phyloP scores from a whole-genome alignment of 2,797 vertebrate genomes.

The Notoglanidium macrostoma region DNA sequence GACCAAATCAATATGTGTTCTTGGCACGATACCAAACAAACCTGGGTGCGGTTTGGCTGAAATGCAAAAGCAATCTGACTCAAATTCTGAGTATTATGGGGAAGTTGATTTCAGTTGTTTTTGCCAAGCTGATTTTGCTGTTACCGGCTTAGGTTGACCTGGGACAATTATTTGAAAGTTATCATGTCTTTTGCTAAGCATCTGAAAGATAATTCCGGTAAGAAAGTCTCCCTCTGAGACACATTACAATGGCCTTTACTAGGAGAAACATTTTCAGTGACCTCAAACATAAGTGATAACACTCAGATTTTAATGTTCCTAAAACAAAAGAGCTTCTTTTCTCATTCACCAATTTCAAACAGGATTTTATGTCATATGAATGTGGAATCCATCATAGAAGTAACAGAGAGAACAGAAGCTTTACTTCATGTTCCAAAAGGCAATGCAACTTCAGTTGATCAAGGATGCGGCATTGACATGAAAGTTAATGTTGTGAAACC shows the following conservation, averaged over 20 bases:
- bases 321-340: neutral
- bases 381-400: neutral
- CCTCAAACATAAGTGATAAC: neutral
- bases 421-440: neutral
- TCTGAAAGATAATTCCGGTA: neutral
- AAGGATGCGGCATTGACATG: neutral
- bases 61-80: neutral
- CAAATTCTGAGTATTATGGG: neutral
- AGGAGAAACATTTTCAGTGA: no score
- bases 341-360: neutral
- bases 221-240: neutral
- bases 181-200: neutral
- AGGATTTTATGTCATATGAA: neutral
- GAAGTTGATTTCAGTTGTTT: neutral
- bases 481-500: neutral
- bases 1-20: slow-evolving; percentile 1
- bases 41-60: neutral
- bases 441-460: neutral
- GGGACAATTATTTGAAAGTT: neutral
- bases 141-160: neutral
- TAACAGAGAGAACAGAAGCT: neutral
- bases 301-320: neutral
- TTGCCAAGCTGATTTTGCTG: neutral
- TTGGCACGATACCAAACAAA: neutral
- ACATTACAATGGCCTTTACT: neutral